A percentile compares a stretch with the other conserved stretches of the same genome.
Evolutionary conservation across 2,888 invertebrate genomes (phyloP).

Genomic region (Platycnemis pennipes): DNA sequence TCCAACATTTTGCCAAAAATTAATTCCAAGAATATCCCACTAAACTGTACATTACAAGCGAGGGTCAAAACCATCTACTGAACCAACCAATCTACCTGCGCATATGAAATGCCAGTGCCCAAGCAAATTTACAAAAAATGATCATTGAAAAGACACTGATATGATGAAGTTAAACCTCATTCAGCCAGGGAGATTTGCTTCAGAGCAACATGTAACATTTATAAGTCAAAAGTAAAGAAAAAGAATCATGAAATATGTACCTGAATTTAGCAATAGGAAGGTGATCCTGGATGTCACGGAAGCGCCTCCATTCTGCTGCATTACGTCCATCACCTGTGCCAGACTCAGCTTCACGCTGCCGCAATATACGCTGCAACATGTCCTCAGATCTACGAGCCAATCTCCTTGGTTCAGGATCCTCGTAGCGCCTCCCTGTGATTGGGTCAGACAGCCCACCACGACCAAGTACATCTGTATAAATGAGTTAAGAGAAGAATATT

Average conservation of each 20-base stretch:
- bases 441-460: slow-evolving; percentile 53
- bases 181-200: background rate
- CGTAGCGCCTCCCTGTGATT: slow-evolving; percentile 24
- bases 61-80: too few relatives aligned
- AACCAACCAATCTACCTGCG: too few relatives aligned
- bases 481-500: background rate
- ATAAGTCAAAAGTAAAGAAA: background rate
- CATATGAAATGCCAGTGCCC: too few relatives aligned
- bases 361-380: slow-evolving; percentile 26
- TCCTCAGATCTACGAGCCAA: slow-evolving; percentile 42
- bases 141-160: too few relatives aligned
- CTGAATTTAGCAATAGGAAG: slow-evolving; percentile 57
- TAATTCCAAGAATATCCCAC: too few relatives aligned
- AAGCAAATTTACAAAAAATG: too few relatives aligned
- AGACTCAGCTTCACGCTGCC: slow-evolving; percentile 29
- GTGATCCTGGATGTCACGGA: slow-evolving; percentile 39
- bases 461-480: slow-evolving; percentile 25
- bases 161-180: too few relatives aligned
- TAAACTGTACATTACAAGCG: too few relatives aligned
- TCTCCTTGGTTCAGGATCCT: slow-evolving; percentile 28
- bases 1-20: too few relatives aligned
- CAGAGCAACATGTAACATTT: background rate
- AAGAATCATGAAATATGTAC: background rate
- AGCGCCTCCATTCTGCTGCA: slow-evolving; percentile 42
- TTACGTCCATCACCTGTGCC: slow-evolving; percentile 38